Evolutionary conservation across 2,113 vertebrate genomes (phyloP), one percentile per base, ranked within the genome.

Genomic region (Heterocephalus glaber): DNA sequence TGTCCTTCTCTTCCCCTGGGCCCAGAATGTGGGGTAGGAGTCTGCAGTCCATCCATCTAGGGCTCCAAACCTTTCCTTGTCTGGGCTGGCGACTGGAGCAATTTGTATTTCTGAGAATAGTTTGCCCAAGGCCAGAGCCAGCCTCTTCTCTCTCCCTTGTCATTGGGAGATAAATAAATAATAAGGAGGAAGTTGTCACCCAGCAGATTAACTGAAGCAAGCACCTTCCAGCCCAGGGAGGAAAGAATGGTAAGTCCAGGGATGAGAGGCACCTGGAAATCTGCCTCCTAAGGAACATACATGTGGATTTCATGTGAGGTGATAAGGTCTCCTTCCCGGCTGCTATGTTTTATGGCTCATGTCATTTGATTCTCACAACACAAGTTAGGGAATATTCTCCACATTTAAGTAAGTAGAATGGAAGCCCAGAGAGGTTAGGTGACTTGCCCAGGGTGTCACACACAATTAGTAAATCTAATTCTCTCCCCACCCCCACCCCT

Each of bases 51-150:
- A 44, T 83, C 95, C 16, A 95, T 95, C 97, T 91, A 76, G 76
- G 88, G 88, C 89, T 96, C 77, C 84, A 56, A 76, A 82, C 97
- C 95, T 93, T 95, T 97, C 76, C 88, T 97, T 87, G 89, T 91
- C 87, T 86, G 88, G 82, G 6, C 86, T 97, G 94, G 49, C 89
- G 70, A 65, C 90, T 89, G 33, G 84, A 63, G 63, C 30, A 14
- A 93, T 95, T 96, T 84, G 47, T 70, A 89, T 94, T 93, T 52
- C 44, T 92, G 61, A 87, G 90, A 81, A 82, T 77, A 95, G 93
- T 86, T 90, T 89, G 80, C 87, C 65, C 20, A 60, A 61, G n/a
- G 92, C 76, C 28, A 56, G n/a, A 88, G 77, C 7, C 52, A 33
- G 58, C 63, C 44, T 56, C 5, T 47, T 87, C 80, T 13, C 35